phyloP scores from a whole-genome alignment of 2,113 vertebrate species.

The Theropithecus gelada region DNA sequence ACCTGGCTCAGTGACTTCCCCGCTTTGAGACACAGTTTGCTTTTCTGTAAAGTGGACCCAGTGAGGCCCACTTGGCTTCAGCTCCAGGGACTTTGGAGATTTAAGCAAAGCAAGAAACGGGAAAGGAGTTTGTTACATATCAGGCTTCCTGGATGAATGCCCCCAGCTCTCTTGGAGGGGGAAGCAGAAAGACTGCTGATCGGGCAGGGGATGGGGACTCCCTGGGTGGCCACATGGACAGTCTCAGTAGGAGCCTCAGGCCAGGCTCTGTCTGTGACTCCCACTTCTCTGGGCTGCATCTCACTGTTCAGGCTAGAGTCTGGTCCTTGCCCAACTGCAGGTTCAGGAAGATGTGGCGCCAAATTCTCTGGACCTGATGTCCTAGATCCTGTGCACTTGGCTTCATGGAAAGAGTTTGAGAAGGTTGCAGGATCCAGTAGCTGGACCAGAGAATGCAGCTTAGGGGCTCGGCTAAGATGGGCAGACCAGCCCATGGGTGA shows the following conservation, averaged over 20 bases:
- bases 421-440: not conserved
- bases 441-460: not conserved
- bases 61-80: not conserved
- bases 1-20: no score
- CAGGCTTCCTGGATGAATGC: not conserved
- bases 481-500: not conserved
- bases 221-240: not conserved
- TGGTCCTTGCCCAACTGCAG: not conserved
- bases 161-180: not conserved
- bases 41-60: not conserved
- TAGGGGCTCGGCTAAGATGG: accelerated
- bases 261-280: not conserved
- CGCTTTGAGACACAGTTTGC: not conserved
- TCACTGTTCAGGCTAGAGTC: not conserved
- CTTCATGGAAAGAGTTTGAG: not conserved
- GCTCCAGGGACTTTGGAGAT: not conserved
- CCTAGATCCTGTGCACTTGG: not conserved
- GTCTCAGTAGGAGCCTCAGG: no score
- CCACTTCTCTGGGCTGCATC: not conserved
- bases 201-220: no score
- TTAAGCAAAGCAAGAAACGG: not conserved
- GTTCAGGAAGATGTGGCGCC: not conserved
- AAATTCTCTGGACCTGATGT: no score
- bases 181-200: not conserved
- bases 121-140: not conserved